Base-by-base conservation (phyloP, 2,113 vertebrate genomes). In the Setophaga kirtlandii region DNA sequence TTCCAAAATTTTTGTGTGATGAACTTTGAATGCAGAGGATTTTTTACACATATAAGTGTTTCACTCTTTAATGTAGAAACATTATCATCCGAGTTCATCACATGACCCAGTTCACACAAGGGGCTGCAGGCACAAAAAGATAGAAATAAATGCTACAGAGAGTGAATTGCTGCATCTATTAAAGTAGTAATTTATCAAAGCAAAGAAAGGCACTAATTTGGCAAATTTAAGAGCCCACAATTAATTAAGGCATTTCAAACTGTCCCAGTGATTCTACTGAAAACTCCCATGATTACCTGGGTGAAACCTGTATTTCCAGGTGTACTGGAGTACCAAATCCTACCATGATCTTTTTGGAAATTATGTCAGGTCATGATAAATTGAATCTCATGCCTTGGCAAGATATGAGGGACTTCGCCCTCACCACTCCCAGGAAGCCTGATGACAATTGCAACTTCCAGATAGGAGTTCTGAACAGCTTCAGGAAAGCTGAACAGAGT, bases 1-100 rank as follows among this genome's bases (percentile, higher is more conserved):
- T 55, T 55, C 52, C 35, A 52, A 56, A 62, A 24, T 21, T 30
- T 55, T 62, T 49, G 1, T 37, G 7, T 27, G 14, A 39, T 15
- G 4, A n/a, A 19, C 15, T 56, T 56, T 19, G 12, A 30, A 58
- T 22, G 37, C 7, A 41, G 33, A 56, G 2, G 2, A 0, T 1
- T 30, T 74, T 63, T 70, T 19, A 33, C 5, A 8, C 9, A 56
- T 31, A 23, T 35, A 52, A 62, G 4, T 37, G 8, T 56, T 41
- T 50, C 16, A 37, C 60, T 71, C 30, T 42, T 46, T 71, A 47
- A 46, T 2, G 0, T 10, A 37, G n/a, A 52, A 47, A 71, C 9
- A 50, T 22, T 59, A 37, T 41, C 24, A 15, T 33, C 37, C 11
- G 12, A 33, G 47, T 76, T 46, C 6, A 12, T 74, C 44, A 53